A percentile compares a stretch with the other conserved stretches of the same genome.
phyloP scores from a whole-genome alignment of 2,797 vertebrate genomes.

The Cynopterus sphinx region DNA sequence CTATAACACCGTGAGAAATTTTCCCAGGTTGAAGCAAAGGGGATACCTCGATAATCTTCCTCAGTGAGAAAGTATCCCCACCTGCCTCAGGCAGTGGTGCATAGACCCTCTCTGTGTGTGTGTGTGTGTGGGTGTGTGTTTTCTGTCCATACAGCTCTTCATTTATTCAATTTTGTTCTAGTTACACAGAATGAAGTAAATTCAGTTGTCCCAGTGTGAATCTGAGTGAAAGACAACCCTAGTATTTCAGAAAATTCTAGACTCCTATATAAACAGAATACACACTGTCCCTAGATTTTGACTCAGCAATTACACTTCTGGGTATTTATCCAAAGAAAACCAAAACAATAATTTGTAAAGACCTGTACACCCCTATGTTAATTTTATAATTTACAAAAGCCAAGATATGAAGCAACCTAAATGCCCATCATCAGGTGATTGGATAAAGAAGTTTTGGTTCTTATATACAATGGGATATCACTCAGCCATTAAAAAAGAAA shows the following conservation, averaged over 20 bases:
- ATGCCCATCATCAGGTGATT: too few relatives aligned
- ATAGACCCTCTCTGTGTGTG: neutral
- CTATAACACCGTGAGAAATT: neutral
- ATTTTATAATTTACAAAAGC: too few relatives aligned
- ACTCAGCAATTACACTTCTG: too few relatives aligned
- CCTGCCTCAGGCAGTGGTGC: neutral
- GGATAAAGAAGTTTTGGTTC: too few relatives aligned
- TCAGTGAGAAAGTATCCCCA: neutral
- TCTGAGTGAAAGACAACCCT: neutral
- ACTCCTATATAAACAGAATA: neutral
- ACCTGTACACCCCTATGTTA: too few relatives aligned
- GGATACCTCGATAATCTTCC: neutral
- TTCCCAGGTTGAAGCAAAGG: neutral
- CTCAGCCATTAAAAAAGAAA: too few relatives aligned
- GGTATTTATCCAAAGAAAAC: too few relatives aligned
- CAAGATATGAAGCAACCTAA: too few relatives aligned
- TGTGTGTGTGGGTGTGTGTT: neutral
- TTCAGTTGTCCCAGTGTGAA: neutral
- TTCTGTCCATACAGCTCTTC: neutral
- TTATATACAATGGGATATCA: too few relatives aligned
- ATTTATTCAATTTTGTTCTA: neutral
- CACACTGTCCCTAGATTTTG: neutral
- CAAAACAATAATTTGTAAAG: too few relatives aligned
- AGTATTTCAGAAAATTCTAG: slow-evolving; percentile 26
- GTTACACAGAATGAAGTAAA: slow-evolving; percentile 21